Base-by-base conservation (phyloP, 2,797 vertebrate genomes). In the Chelonia mydas region DNA sequence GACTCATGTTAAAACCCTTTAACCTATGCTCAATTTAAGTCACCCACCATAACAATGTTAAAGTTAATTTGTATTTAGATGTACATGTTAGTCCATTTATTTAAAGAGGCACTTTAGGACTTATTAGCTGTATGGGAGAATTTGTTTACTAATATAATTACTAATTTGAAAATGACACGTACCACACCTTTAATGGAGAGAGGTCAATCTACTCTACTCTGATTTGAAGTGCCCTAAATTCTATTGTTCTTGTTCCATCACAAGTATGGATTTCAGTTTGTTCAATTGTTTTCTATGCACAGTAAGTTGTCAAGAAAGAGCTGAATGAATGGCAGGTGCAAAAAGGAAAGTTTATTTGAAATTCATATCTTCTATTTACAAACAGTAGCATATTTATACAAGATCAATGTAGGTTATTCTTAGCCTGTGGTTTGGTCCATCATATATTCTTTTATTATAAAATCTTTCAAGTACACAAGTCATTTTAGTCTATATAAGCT, bases 381-480 rank as follows among this genome's bases (percentile, higher is more conserved):
- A 41, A 10, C 23, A 11, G 51, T 15, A 86, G 25, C n/a, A 81
- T n/a, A 28, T 84, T 83, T 47, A 89, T 86, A 59, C 4, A 41
- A 86, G 27, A n/a, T 65, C 61, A 65, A n/a, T 65, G 61, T 65
- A n/a, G 61, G 31, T n/a, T 65, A 16, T 65, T 65, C 3, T 17
- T 57, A 82, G 77, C 68, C 51, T 84, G 7, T 19, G 47, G 82
- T 94, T 95, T 96, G 65, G 83, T 91, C 59, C 90, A 37, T 83
- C 50, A 65, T 65, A 65, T 65, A 65, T n/a, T 33, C 61, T 78
- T 78, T 83, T 74, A 77, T 85, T 90, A 87, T n/a, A 68, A 94
- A 84, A 54, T 31, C 11, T 57, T 92, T 80, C 61, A 23, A 74
- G 37, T 45, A 74, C 41, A 11, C 21, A 74, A 45, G 41, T 74